These are phyloP conservation scores for Scaptomyza cyrtandrae DNA, from an alignment of 2,888 invertebrate species.

Conservation along the genomic window DNA sequence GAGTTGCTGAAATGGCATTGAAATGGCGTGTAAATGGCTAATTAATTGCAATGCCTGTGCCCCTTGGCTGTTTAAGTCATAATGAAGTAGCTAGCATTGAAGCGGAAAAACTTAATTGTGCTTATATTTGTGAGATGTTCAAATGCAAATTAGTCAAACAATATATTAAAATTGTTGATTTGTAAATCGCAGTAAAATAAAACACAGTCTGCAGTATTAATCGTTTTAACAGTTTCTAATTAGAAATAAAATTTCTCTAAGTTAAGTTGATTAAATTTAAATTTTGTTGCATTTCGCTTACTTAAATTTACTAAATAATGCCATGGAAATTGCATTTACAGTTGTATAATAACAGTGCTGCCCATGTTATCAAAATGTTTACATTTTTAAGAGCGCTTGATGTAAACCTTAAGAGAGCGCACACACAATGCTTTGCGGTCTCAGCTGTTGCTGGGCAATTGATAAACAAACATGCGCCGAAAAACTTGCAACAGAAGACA, in stretches of 20 bases:
- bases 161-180: no score
- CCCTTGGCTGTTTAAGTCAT: constrained; percentile 18
- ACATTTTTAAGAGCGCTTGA: constrained; percentile 20
- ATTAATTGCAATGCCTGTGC: constrained; percentile 46
- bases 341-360: constrained; percentile 33
- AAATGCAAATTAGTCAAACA: neutral
- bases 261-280: neutral
- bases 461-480: constrained; percentile 43
- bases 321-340: constrained; percentile 16
- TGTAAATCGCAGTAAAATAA: no score
- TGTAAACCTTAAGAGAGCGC: constrained; percentile 19
- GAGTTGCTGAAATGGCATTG: constrained; percentile 35
- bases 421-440: neutral
- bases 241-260: no score
- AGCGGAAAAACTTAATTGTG: neutral
- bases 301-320: constrained; percentile 23
- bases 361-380: constrained; percentile 22
- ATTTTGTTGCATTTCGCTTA: neutral
- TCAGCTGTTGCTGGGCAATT: constrained; percentile 24
- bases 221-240: neutral
- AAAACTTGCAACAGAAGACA: constrained; percentile 28
- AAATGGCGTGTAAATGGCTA: constrained; percentile 62
- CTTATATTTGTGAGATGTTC: no score
- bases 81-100: constrained; percentile 2
- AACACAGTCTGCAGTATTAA: neutral